Base-by-base conservation (phyloP, 2,113 vertebrate species). In the Raphicerus campestris region DNA sequence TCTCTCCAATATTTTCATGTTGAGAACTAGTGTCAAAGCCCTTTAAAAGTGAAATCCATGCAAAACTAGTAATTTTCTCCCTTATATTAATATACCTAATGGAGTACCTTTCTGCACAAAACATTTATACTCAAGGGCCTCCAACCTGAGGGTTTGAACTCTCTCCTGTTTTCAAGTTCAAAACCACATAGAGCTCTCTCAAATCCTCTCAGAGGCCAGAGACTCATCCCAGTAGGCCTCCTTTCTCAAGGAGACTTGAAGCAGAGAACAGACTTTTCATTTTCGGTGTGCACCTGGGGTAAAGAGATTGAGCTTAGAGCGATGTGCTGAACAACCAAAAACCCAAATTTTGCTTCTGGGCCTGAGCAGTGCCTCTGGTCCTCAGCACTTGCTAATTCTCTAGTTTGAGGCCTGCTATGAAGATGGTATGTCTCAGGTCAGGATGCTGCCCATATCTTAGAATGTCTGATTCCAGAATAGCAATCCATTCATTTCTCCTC, bases 381-480 rank as follows among this genome's bases (percentile, higher is more conserved):
- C n/a, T 84, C 9, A 1, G 70, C 30, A 88, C 0, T 0, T 86
- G 80, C 78, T 86, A 61, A 82, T 92, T 94, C 87, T 95, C 66
- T 81, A 51, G 22, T 53, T 85, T 39, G 17, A 32, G 89, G 87
- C 32, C 83, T 78, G 42, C 85, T 55, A 24, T 89, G 61, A 91
- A 75, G 87, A 77, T 83, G 84, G 84, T 20, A 61, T 28, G 26
- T 75, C 53, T 58, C 70, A 53, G 82, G 89, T 93, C 30, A 87
- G 78, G 85, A 87, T 77, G 58, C 42, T 66, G 89, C 78, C 28
- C 4, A 3, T 22, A 49, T 91, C 94, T 95, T 63, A 92, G 70
- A 51, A 80, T 84, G 84, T 96, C 89, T 94, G 70, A 88, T 95
- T 84, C 89, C 45, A 96, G 73, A 96, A 60, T 66, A 93, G 35